phyloP scores from a whole-genome alignment of 2,888 invertebrate genomes.

The Erynnis tages region DNA sequence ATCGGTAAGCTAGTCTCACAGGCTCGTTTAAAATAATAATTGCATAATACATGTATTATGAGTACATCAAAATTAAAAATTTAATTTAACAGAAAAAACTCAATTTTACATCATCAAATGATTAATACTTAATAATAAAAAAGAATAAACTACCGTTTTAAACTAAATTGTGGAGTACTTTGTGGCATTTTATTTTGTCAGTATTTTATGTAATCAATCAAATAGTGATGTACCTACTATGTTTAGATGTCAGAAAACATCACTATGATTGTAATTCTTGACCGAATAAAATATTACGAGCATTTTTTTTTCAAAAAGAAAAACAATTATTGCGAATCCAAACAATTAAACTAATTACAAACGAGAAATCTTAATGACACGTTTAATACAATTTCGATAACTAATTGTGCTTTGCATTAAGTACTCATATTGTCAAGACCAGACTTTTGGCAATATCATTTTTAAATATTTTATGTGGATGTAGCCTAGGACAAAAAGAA shows the following conservation, averaged over 20 bases:
- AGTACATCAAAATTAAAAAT: neutral
- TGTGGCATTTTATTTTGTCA: neutral
- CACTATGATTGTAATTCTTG: too few relatives aligned
- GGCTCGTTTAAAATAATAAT: neutral
- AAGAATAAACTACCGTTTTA: neutral
- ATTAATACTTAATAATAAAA: slow-evolving; percentile 11
- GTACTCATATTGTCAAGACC: slow-evolving; percentile 33
- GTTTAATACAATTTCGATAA: slow-evolving; percentile 21
- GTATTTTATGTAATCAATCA: too few relatives aligned
- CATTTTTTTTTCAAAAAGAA: too few relatives aligned
- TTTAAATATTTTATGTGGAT: neutral
- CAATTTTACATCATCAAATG: slow-evolving; percentile 19
- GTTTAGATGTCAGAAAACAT: too few relatives aligned
- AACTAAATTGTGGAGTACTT: too few relatives aligned
- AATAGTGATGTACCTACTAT: too few relatives aligned
- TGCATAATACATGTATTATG: too few relatives aligned
- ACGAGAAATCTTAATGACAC: neutral
- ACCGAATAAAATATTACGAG: too few relatives aligned
- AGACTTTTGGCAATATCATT: neutral
- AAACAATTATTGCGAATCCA: neutral
- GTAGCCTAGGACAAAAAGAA: neutral
- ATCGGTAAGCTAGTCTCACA: neutral
- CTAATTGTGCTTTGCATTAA: slow-evolving; percentile 42
- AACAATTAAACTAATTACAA: slow-evolving; percentile 16
- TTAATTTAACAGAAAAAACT: neutral